These are phyloP conservation scores for Drosophila ambigua DNA, from an alignment of 1,140 invertebrate species.

Conservation along the genomic window DNA sequence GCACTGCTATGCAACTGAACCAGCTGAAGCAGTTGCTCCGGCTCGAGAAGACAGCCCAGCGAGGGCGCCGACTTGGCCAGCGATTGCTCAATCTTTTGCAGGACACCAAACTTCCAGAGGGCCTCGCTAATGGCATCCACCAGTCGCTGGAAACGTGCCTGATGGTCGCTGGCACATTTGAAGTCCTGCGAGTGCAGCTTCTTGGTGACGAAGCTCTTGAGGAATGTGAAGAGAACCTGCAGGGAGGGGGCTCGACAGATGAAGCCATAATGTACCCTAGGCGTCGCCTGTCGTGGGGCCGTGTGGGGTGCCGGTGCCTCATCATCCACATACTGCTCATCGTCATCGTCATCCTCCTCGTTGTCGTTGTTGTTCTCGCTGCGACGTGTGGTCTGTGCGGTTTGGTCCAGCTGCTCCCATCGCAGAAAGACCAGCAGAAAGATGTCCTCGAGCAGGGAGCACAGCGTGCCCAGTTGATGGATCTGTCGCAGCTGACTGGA, in stretches of 20 bases:
- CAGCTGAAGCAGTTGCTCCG: conserved; percentile 67
- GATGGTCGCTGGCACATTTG: conserved; percentile 52
- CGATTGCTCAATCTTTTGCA: conserved; percentile 73
- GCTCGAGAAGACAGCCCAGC: conserved; percentile 45
- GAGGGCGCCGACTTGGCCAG: conserved; percentile 23
- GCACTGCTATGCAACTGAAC: conserved; percentile 63
- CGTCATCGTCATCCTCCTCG: conserved; percentile 52
- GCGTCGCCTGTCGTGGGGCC: not conserved
- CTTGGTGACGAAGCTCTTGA: conserved; percentile 72
- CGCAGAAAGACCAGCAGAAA: conserved; percentile 75
- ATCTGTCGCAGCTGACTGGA: conserved; percentile 66
- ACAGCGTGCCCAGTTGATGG: conserved; percentile 59
- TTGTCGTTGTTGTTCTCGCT: conserved; percentile 32
- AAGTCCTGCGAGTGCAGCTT: conserved; percentile 77
- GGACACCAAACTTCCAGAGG: conserved; percentile 70
- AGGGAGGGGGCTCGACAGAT: conserved; percentile 64
- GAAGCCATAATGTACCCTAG: conserved; percentile 61
- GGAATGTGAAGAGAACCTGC: conserved; percentile 62
- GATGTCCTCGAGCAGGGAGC: conserved; percentile 69
- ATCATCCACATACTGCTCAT: conserved; percentile 68
- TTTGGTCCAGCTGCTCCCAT: conserved; percentile 70
- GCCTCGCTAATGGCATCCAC: conserved; percentile 72
- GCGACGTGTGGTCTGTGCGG: not conserved
- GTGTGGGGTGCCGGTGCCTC: conserved; percentile 40
- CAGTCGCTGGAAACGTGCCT: conserved; percentile 63